Percentiles rank a stretch among this genome's conserved stretches.
These are phyloP conservation scores for Paratrypauchen microcephalus DNA, from an alignment of 2,797 vertebrate species.

Conservation along the genomic window DNA sequence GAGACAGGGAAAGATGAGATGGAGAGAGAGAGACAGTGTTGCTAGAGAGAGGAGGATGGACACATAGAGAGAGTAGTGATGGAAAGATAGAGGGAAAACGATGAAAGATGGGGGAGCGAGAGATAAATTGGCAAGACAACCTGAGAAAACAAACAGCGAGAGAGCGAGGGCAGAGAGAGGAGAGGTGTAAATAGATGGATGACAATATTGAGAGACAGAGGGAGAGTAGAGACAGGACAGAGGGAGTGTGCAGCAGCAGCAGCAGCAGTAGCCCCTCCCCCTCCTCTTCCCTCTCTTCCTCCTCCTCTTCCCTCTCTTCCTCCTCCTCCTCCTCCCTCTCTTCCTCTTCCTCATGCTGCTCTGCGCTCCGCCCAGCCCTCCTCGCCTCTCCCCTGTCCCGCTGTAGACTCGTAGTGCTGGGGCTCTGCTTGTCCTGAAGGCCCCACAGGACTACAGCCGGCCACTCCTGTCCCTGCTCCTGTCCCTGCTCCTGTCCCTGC, in stretches of 20 bases:
- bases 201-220: neutral
- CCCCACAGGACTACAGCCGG: neutral
- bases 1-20: neutral
- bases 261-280: neutral
- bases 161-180: neutral
- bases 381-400: neutral
- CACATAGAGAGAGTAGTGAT: too few relatives aligned
- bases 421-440: neutral
- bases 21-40: neutral
- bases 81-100: neutral
- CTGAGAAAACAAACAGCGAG: neutral
- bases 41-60: neutral
- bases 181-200: neutral
- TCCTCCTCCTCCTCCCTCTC: neutral
- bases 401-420: neutral
- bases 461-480: too few relatives aligned
- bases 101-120: too few relatives aligned
- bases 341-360: neutral
- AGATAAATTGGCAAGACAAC: too few relatives aligned
- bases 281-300: neutral
- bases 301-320: neutral
- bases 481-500: too few relatives aligned
- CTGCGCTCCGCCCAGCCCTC: constrained; percentile 2
- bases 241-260: neutral
- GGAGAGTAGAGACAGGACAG: neutral